These are phyloP conservation scores for Siphamia tubifer DNA, from an alignment of 2,113 vertebrate species.

Conservation along the genomic window DNA sequence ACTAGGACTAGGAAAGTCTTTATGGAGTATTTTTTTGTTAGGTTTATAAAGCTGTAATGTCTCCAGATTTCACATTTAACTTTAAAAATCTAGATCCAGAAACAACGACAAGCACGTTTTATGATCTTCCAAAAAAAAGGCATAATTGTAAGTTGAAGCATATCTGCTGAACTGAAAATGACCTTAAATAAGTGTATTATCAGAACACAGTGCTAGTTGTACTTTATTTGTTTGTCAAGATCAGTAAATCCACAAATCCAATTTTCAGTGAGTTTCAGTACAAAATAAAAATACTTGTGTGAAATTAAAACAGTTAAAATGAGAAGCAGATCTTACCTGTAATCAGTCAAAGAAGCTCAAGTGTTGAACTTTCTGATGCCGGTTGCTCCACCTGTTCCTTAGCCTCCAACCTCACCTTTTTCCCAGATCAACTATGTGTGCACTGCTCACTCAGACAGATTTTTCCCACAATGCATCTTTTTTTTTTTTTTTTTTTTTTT, in stretches of 20 bases:
- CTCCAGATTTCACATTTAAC: no score
- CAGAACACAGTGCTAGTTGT: no score
- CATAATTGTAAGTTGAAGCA: no score
- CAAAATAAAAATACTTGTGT: background rate
- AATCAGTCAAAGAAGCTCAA: background rate
- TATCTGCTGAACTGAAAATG: no score
- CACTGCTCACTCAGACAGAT: slow-evolving; percentile 13
- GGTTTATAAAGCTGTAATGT: no score
- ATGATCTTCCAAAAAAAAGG: no score
- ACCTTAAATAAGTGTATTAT: no score
- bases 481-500: no score
- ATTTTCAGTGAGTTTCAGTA: background rate
- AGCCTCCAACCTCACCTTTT: slow-evolving; percentile 44
- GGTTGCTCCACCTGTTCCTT: slow-evolving; percentile 67
- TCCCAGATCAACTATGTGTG: slow-evolving; percentile 1
- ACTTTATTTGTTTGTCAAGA: background rate
- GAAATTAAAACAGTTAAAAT: background rate
- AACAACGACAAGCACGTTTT: no score
- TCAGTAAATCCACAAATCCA: background rate
- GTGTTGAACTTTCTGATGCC: slow-evolving; percentile 28
- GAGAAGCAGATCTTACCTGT: slow-evolving; percentile 45
- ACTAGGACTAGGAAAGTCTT: no score
- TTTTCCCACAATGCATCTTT: slow-evolving; percentile 7
- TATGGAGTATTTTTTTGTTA: no score
- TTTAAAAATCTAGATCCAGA: no score